Base-by-base conservation (phyloP, 1,140 invertebrate species). In the Eurosta solidaginis region DNA sequence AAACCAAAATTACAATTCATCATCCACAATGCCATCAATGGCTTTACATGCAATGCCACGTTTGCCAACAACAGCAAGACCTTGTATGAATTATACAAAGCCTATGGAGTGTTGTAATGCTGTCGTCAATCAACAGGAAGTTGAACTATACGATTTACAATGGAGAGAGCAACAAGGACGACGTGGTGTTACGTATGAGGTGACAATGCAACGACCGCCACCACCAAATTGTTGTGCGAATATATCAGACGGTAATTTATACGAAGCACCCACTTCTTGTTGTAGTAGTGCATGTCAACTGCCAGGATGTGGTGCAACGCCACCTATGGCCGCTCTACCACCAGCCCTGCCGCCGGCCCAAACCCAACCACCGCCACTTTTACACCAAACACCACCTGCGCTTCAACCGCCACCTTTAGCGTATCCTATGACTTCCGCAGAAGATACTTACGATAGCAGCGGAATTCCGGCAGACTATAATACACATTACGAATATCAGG, bases 401-500 rank as follows among this genome's bases (percentile, higher is more conserved):
- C 76, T n/a, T n/a, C n/a, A 33, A 36, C 76, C 40, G 9, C 59
- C 59, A 2, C 59, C 59, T 20, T 40, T 68, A 33, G 5, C 33
- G 20, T 74, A 36, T 25, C 63, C 33, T 3, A 4, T 36, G 12
- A 9, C 59, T 6, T 47, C 74, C 50, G 42, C 47, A 3, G 74
- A n/a, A 36, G 29, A 45, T 5, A 33, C 44, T 17, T 76, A 10
- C 12, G 42, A 76, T 40, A 68, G n/a, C 20, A n/a, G 2, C 22
- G 4, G 27, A 49, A 20, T 25, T 40, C n/a, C n/a, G n/a, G 27
- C 29, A 44, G 63, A 74, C 27, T 33, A 20, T 20, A 42, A 49
- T 40, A 76, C 33, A 20, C 33, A 49, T 12, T 76, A 76, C 75
- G 76, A 68, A 27, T 86, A 86, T 49, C 81, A 86, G 1, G 85